phyloP scores from a whole-genome alignment of 2,797 vertebrate genomes.

The Monodelphis domestica region DNA sequence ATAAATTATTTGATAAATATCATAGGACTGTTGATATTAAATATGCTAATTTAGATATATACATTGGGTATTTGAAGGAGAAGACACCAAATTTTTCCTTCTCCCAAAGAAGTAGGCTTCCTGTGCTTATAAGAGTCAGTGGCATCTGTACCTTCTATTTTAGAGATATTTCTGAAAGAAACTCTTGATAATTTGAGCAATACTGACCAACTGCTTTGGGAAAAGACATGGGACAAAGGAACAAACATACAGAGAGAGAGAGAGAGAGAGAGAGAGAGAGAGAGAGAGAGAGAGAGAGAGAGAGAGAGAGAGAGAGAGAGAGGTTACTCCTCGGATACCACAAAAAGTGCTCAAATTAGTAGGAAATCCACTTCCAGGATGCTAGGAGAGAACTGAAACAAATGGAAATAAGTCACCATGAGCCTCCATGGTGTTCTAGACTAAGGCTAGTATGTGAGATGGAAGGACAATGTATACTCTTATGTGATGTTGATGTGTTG shows the following conservation, averaged over 20 bases:
- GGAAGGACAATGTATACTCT: background rate
- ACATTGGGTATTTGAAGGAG: background rate
- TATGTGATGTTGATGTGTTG: background rate
- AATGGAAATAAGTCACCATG: background rate
- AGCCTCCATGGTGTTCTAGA: background rate
- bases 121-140: background rate
- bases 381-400: background rate
- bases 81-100: background rate
- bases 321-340: background rate
- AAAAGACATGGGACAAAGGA: background rate
- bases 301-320: too few species aligned
- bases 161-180: background rate
- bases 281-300: too few species aligned
- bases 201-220: background rate
- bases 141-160: background rate
- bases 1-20: background rate
- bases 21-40: conserved; percentile 25
- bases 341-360: background rate
- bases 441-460: background rate
- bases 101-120: background rate
- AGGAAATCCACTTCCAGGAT: background rate
- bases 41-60: conserved; percentile 8
- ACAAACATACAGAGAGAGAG: background rate
- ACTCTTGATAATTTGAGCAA: background rate
- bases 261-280: too few species aligned